phyloP scores from a whole-genome alignment of 2,888 invertebrate species.

The Elaeidobius kamerunicus region DNA sequence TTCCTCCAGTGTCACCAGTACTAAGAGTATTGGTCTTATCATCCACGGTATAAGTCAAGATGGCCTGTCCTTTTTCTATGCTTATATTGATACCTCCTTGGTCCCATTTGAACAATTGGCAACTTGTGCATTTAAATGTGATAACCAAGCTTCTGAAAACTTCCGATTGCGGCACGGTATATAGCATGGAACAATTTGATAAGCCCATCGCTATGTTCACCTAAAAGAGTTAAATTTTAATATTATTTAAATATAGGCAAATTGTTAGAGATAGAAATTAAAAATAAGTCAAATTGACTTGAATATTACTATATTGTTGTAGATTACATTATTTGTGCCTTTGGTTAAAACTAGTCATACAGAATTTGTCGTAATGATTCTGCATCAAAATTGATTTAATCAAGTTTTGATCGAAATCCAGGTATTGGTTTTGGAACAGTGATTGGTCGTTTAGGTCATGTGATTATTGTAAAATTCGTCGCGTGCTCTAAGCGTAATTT shows the following conservation, averaged over 20 bases:
- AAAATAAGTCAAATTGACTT: too few species aligned
- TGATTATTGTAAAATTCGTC: too few species aligned
- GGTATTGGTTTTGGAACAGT: too few species aligned
- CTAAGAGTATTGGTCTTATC: slow-evolving; percentile 8
- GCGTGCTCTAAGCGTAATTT: too few species aligned
- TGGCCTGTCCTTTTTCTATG: slow-evolving; percentile 35
- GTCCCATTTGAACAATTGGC: slow-evolving; percentile 38
- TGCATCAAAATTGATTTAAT: too few species aligned
- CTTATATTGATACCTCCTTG: slow-evolving; percentile 33
- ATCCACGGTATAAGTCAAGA: slow-evolving; percentile 22
- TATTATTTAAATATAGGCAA: background rate
- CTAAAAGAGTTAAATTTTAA: slow-evolving; percentile 30
- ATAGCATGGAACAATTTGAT: slow-evolving; percentile 37
- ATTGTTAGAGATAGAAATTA: background rate
- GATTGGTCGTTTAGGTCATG: too few species aligned
- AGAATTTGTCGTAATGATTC: too few species aligned
- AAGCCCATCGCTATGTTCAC: slow-evolving; percentile 38
- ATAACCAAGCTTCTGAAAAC: slow-evolving; percentile 38
- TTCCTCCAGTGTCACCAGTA: slow-evolving; percentile 33
- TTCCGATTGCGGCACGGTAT: slow-evolving; percentile 34
- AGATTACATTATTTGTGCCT: too few species aligned
- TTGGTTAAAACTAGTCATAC: too few species aligned
- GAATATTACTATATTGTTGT: too few species aligned
- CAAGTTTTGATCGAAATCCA: too few species aligned
- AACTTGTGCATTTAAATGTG: slow-evolving; percentile 39